These are phyloP conservation scores for Pseudotriccus pelzelni DNA, from an alignment of 2,797 vertebrate genomes.

Conservation along the genomic window DNA sequence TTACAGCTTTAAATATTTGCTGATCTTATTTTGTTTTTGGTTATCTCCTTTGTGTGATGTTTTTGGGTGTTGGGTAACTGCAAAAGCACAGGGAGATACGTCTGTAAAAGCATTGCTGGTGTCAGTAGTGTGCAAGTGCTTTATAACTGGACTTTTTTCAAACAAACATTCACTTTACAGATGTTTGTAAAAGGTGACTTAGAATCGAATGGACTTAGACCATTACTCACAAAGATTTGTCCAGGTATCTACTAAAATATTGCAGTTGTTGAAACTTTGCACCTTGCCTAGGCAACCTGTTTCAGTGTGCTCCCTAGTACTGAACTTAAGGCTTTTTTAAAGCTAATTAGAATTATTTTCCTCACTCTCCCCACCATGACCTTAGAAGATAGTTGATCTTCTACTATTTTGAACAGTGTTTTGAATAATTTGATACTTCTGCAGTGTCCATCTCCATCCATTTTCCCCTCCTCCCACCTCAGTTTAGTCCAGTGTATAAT, in stretches of 20 bases:
- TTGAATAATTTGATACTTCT: background rate
- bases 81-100: background rate
- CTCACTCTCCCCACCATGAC: background rate
- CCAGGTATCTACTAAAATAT: background rate
- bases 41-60: background rate
- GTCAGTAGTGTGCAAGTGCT: background rate
- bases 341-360: background rate
- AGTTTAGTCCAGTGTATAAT: background rate
- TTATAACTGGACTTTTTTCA: background rate
- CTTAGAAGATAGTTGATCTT: background rate
- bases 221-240: background rate
- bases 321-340: background rate
- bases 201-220: background rate
- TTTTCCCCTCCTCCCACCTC: background rate
- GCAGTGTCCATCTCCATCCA: background rate
- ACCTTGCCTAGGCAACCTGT: background rate
- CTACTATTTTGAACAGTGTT: background rate
- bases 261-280: background rate
- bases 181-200: background rate
- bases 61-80: background rate
- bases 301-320: background rate
- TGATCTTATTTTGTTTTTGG: background rate
- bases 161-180: background rate
- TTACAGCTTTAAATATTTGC: background rate
- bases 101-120: background rate